These are phyloP conservation scores for Cerceris rybyensis DNA, from an alignment of 2,888 invertebrate genomes.

Conservation along the genomic window DNA sequence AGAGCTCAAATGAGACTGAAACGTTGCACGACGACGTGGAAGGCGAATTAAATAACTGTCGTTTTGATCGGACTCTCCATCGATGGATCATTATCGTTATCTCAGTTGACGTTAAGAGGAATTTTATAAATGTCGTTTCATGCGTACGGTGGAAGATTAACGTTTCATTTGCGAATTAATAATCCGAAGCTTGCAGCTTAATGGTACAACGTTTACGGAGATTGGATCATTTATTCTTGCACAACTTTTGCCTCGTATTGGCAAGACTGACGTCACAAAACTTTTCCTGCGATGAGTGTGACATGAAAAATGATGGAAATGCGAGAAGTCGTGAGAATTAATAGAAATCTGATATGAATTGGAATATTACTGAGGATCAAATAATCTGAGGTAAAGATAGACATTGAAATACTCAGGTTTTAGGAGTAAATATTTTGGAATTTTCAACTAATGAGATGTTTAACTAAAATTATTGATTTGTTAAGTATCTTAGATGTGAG, in stretches of 20 bases:
- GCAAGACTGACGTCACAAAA: neutral
- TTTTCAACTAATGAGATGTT: no score
- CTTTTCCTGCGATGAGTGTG: no score
- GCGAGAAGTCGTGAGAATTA: no score
- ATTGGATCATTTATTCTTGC: slow-evolving; percentile 8
- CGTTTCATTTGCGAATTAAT: slow-evolving; percentile 4
- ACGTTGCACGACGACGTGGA: slow-evolving; percentile 4
- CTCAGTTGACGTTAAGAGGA: slow-evolving; percentile 8
- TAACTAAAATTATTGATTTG: no score
- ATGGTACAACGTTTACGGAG: neutral
- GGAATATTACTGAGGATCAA: no score
- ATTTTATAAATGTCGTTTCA: slow-evolving; percentile 19
- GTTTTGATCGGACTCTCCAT: neutral
- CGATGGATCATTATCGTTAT: slow-evolving; percentile 18
- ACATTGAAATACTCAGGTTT: no score
- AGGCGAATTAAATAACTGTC: slow-evolving; percentile 10
- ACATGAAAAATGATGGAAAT: no score
- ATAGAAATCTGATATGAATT: no score
- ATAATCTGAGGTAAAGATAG: no score
- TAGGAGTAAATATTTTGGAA: no score
- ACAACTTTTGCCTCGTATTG: neutral
- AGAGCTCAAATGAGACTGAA: slow-evolving; percentile 14
- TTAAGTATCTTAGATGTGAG: no score
- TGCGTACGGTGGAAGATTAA: neutral
- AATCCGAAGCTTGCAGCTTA: neutral